These are phyloP conservation scores for Drosophila subquinaria DNA, from an alignment of 2,888 invertebrate species.

Conservation along the genomic window DNA sequence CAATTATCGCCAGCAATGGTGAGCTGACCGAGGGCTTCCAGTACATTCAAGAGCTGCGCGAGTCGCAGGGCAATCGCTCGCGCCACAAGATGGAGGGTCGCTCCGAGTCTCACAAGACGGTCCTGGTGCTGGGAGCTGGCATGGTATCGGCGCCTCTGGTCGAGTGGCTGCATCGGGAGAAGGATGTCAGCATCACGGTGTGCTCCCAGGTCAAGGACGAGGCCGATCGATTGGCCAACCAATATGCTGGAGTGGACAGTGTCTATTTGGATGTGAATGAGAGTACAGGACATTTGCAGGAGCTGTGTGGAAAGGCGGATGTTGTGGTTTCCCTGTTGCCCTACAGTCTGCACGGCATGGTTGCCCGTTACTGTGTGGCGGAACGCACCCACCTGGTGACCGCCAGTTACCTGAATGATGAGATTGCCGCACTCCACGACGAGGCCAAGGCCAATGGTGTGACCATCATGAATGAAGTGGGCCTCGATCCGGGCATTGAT, in stretches of 20 bases:
- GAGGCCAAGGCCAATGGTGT: conserved; percentile 95
- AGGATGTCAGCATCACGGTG: conserved; percentile 92
- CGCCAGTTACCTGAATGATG: conserved; percentile 96
- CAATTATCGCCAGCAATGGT: conserved; percentile 98
- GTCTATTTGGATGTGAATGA: conserved; percentile 93
- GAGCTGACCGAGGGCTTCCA: conserved; percentile 95
- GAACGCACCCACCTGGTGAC: conserved; percentile 97
- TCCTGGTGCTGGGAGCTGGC: conserved; percentile 97
- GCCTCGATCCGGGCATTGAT: conserved; percentile 99
- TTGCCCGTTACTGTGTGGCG: conserved; percentile 95
- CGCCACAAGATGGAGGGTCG: conserved; percentile 90
- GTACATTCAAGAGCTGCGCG: conserved; percentile 96
- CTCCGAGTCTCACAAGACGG: conserved; percentile 88
- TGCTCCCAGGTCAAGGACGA: conserved; percentile 96
- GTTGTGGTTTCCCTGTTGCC: conserved; percentile 96
- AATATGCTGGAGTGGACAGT: conserved; percentile 92
- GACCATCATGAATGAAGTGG: conserved; percentile 98
- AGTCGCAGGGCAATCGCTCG: conserved; percentile 88
- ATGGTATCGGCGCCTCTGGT: conserved; percentile 97
- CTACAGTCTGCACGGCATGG: conserved; percentile 93
- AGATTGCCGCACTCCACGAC: conserved; percentile 92
- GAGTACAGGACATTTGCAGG: conserved; percentile 88
- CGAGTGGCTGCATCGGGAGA: conserved; percentile 95
- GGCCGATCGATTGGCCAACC: conserved; percentile 92
- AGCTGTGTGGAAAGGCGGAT: conserved; percentile 90